These are phyloP conservation scores for Nesogale talazaci DNA, from an alignment of 2,113 vertebrate species.

Conservation along the genomic window DNA sequence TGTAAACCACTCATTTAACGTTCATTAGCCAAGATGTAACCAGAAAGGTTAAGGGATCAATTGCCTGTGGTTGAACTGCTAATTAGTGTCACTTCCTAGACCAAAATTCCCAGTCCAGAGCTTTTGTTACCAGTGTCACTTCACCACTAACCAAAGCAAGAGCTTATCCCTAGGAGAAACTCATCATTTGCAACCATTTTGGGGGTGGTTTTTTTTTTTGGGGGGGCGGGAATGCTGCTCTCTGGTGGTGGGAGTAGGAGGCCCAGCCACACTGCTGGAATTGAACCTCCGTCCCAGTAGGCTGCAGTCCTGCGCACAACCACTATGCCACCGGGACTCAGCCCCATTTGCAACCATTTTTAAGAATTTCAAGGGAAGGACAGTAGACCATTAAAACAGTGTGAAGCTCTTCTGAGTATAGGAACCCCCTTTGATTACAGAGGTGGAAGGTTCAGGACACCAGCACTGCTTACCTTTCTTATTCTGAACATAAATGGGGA, in stretches of 20 bases:
- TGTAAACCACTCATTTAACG: not conserved
- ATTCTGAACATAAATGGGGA: no score
- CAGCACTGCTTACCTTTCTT: not conserved
- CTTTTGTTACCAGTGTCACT: not conserved
- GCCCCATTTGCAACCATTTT: not conserved
- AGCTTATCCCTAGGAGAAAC: not conserved
- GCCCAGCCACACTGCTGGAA: no score
- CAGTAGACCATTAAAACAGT: not conserved
- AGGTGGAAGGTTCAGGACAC: not conserved
- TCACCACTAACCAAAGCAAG: not conserved
- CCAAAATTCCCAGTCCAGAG: not conserved
- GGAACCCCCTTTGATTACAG: not conserved
- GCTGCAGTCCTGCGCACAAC: no score
- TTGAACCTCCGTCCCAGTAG: no score
- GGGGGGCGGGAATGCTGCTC: no score
- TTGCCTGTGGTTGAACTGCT: not conserved
- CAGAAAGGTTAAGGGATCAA: not conserved
- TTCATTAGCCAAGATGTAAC: not conserved
- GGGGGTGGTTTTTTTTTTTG: no score
- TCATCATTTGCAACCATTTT: not conserved
- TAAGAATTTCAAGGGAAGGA: not conserved
- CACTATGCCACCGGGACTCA: no score
- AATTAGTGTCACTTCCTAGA: not conserved
- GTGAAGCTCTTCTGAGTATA: accelerated
- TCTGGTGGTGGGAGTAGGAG: no score